Conservation (phyloP, 2,113 vertebrate species). For the Indri indri region DNA sequence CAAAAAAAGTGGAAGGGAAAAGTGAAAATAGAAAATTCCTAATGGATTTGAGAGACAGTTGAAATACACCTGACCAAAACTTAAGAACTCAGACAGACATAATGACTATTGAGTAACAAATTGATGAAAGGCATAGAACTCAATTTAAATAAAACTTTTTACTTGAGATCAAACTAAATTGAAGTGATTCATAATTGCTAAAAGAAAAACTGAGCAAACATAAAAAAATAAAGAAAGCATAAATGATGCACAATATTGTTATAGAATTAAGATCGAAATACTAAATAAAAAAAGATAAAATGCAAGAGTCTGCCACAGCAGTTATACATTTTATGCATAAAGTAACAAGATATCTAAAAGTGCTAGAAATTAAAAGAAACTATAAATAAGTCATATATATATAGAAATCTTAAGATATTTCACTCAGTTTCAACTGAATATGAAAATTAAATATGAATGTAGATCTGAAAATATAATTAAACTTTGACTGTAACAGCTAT, state of each 20-base stretch:
- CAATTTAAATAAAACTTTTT: not conserved
- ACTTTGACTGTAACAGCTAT: not conserved
- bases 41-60: not conserved
- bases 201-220: not conserved
- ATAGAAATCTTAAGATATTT: not conserved
- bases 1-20: not conserved
- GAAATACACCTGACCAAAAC: not conserved
- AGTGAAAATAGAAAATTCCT: not conserved
- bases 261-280: not conserved
- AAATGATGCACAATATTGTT: not conserved
- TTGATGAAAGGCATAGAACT: not conserved
- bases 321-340: not conserved
- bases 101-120: not conserved
- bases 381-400: not conserved
- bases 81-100: not conserved
- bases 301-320: not conserved
- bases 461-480: not conserved
- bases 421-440: not conserved
- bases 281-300: not conserved
- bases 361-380: not conserved
- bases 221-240: not conserved
- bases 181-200: not conserved
- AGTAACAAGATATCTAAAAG: not conserved
- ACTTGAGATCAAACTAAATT: not conserved
- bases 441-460: not conserved